Conservation (phyloP, 2,113 vertebrate species). For the Gobio gobio region DNA sequence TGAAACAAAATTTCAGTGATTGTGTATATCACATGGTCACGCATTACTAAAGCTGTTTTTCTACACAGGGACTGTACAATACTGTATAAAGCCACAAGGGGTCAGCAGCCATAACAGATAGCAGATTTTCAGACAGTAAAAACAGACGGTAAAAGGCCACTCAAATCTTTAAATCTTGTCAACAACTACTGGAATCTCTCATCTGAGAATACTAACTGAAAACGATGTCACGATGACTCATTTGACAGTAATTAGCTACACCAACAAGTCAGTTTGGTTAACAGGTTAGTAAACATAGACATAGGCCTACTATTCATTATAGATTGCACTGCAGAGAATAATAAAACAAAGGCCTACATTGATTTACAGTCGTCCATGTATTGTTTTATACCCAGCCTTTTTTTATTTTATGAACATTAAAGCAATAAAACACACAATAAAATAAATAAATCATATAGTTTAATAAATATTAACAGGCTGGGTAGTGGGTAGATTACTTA, state of each 20-base stretch:
- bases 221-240: neutral
- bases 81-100: neutral
- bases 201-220: neutral
- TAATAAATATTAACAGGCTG: too few species aligned
- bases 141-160: neutral
- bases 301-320: neutral
- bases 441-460: too few species aligned
- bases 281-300: neutral
- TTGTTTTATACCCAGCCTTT: neutral
- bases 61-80: neutral
- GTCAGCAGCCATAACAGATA: neutral
- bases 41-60: neutral
- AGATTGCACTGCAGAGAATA: neutral
- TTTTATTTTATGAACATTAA: neutral
- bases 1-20: neutral
- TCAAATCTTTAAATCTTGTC: conserved; percentile 3
- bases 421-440: neutral
- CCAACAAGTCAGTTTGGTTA: neutral
- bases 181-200: neutral
- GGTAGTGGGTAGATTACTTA: too few species aligned
- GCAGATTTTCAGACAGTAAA: neutral
- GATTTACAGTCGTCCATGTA: neutral
- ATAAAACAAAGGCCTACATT: neutral
- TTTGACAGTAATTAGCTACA: neutral
- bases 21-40: neutral